Base-by-base conservation (phyloP, 2,888 invertebrate species). In the Panorpa germanica region DNA sequence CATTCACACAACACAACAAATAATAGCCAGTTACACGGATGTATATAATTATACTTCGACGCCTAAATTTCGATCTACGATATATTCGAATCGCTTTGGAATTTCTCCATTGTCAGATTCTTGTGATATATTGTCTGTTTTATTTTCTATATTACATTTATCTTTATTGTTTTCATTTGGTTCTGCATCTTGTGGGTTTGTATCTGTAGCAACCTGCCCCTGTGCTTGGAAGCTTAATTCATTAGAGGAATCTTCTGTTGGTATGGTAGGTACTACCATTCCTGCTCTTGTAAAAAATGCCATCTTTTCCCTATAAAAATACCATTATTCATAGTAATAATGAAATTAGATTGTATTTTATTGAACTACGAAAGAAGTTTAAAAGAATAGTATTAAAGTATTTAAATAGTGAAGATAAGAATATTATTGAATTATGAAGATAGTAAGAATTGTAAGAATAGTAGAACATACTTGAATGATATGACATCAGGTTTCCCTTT, bases 251-350 rank as follows among this genome's bases (percentile, higher is more conserved):
- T 70, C 70, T 28, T 78, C 76, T 11, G 65, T 62, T 2, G 80
- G 77, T 38, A 81, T 52, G 37, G 76, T 65, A 33, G 83, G 82
- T 44, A 83, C 73, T 35, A 68, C 72, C 18, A 72, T 54, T 43
- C 76, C 80, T 38, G 73, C 69, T 43, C 78, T 71, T 2, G 88
- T 90, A 55, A 93, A 91, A 60, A 91, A 93, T 23, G 88, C 86
- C 77, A 93, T 90, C 58, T 91, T 91, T 58, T 91, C 90, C 60
- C 91, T 91, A 60, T 17, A 61, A 61, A 48, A 41, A 43, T 42
- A 37, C 41, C 39, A 37, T 16, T 10, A 23, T 34, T 34, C 13
- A 31, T 17, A 32, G 22, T 14, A 31, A 28, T 22, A 36, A 32
- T 16, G 22, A 27, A 12, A n/a, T n/a, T n/a, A n/a, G n/a, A n/a